A percentile compares a stretch with the other conserved stretches of the same genome.
Evolutionary conservation across 2,888 invertebrate species (phyloP).

Genomic region (Lydus trimaculatus): DNA sequence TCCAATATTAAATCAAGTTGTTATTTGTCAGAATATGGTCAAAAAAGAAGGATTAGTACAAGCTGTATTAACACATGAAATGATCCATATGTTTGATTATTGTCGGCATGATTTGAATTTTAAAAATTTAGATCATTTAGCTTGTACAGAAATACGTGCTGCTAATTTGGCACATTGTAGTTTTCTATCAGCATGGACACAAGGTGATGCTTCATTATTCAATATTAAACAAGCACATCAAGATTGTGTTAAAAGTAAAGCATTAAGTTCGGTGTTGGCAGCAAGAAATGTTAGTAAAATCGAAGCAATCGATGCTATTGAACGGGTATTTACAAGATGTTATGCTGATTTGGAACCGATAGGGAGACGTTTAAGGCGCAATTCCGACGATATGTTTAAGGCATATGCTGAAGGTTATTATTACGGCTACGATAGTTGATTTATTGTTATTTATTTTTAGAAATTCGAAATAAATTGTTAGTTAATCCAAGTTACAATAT

Average conservation of each 20-base stretch:
- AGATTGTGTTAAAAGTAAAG: slow-evolving; percentile 91
- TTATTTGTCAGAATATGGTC: slow-evolving; percentile 90
- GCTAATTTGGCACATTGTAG: slow-evolving; percentile 95
- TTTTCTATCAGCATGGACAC: slow-evolving; percentile 79
- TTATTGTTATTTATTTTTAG: slow-evolving; percentile 56
- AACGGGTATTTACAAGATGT: slow-evolving; percentile 89
- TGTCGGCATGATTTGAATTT: slow-evolving; percentile 90
- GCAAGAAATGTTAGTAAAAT: slow-evolving; percentile 76
- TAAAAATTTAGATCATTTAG: slow-evolving; percentile 88
- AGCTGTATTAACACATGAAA: slow-evolving; percentile 87
- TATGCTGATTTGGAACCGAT: slow-evolving; percentile 93
- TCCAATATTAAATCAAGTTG: slow-evolving; percentile 83
- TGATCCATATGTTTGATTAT: slow-evolving; percentile 97
- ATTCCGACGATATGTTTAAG: slow-evolving; percentile 77
- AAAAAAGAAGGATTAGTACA: slow-evolving; percentile 73
- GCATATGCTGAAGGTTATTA: slow-evolving; percentile 79
- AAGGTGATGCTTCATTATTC: slow-evolving; percentile 77
- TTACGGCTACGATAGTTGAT: slow-evolving; percentile 79
- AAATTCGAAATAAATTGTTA: slow-evolving; percentile 9
- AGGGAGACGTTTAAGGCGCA: slow-evolving; percentile 77
- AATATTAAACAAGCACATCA: slow-evolving; percentile 79
- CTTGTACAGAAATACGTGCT: slow-evolving; percentile 94
- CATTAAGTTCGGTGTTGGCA: slow-evolving; percentile 81
- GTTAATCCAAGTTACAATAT: background rate
- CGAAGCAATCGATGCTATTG: slow-evolving; percentile 79